Conservation (phyloP, 2,113 vertebrate species). For the Trematocara marginatum region DNA sequence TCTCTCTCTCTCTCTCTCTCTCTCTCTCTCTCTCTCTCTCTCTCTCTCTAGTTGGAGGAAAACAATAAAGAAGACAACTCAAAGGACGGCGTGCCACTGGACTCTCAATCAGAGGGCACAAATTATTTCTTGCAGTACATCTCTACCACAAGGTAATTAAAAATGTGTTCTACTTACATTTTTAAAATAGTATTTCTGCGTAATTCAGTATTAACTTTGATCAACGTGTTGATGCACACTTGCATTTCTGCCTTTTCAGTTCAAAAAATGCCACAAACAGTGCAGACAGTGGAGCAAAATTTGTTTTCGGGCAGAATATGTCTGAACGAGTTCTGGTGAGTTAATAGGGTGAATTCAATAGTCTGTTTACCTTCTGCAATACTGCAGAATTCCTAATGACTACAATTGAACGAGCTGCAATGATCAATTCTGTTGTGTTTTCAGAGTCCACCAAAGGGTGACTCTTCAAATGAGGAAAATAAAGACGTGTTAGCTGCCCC, state of each 20-base stretch:
- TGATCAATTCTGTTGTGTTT: neutral
- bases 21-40: neutral
- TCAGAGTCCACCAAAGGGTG: constrained; percentile 90
- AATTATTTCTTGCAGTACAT: constrained; percentile 98
- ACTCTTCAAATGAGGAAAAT: constrained; percentile 75
- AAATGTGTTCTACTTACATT: neutral
- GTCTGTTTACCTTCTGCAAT: neutral
- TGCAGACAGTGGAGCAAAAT: constrained; percentile 85
- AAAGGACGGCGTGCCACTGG: constrained; percentile 71
- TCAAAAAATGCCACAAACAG: constrained; percentile 83
- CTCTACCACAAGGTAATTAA: constrained; percentile 85
- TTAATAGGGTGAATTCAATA: neutral
- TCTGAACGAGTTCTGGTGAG: constrained; percentile 95
- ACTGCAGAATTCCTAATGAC: neutral
- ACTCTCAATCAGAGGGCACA: constrained; percentile 79
- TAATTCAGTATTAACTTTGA: neutral
- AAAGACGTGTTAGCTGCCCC: constrained; percentile 80
- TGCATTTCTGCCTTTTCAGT: constrained; percentile 54
- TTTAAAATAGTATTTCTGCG: neutral
- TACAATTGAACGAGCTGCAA: neutral
- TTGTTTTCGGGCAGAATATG: constrained; percentile 99
- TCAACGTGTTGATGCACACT: neutral
- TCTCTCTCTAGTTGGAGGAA: constrained; percentile 79
- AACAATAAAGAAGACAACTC: constrained; percentile 69
- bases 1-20: too few relatives aligned